phyloP scores from a whole-genome alignment of 2,797 vertebrate species.

The Acipenser oxyrinchus region DNA sequence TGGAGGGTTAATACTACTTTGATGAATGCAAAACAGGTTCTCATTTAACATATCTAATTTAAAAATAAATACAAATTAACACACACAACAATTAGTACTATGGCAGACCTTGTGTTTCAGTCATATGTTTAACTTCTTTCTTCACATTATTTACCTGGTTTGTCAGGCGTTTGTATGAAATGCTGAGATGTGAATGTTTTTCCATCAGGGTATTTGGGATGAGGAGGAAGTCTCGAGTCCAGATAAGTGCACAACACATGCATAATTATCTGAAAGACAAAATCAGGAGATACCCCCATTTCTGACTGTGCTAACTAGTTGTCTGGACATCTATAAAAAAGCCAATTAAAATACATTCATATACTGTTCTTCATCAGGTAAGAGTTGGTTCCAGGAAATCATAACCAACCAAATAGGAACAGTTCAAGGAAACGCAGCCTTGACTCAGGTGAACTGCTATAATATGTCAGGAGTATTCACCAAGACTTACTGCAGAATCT shows the following conservation, averaged over 20 bases:
- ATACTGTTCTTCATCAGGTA: too few species aligned
- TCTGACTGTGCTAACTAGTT: too few species aligned
- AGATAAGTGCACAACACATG: conserved; percentile 91
- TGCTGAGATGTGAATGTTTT: conserved; percentile 96
- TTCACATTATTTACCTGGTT: conserved; percentile 64
- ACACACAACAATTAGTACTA: not conserved
- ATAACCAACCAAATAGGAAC: too few species aligned
- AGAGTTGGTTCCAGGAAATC: too few species aligned
- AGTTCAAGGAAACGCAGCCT: too few species aligned
- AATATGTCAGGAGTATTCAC: too few species aligned
- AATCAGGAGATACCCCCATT: not conserved
- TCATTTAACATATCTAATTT: conserved; percentile 80
- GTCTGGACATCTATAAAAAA: too few species aligned
- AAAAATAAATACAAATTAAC: conserved; percentile 9
- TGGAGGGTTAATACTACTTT: conserved; percentile 82
- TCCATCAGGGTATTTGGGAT: conserved; percentile 93
- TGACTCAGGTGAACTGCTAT: too few species aligned
- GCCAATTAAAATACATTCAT: too few species aligned
- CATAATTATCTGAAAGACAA: conserved; percentile 74
- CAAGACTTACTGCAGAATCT: conserved; percentile 77
- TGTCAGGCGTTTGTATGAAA: conserved; percentile 85
- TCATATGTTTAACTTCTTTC: too few species aligned
- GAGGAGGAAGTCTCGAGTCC: conserved; percentile 87
- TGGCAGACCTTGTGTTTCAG: too few species aligned
- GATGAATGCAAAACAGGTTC: conserved; percentile 87